Evolutionary conservation across 2,797 vertebrate species (phyloP), one percentile per base, ranked within the genome.

Genomic region (Streptopelia turtur): DNA sequence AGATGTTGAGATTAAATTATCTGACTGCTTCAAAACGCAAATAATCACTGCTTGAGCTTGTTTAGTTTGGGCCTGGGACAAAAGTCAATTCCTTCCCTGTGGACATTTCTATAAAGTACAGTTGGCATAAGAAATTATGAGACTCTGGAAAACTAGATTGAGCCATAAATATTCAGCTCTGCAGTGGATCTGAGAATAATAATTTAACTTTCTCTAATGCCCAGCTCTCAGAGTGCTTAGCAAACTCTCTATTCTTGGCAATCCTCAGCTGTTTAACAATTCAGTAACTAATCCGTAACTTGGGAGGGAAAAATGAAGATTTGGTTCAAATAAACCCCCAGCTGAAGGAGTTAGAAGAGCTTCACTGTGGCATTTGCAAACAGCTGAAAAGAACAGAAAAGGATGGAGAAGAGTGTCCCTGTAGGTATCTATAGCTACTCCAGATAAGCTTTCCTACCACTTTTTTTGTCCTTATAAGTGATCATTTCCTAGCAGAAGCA

Each of bases 41-140:
- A 96, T 95, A 95, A 95, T 96, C 94, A 76, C 82, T 94, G 89
- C 89, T 94, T 90, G 84, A 95, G 76, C 91, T 92, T 95, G 92
- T 95, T 95, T 92, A 65, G 72, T 96, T 95, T 92, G 72, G 84
- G 79, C 28, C 55, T 1, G 4, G 66, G 72, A 94, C 87, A 83
- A 92, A 96, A 96, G 95, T 94, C 92, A 90, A 95, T 96, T 95
- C 76, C 55, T 92, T 93, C 92, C 91, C 92, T 24, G 65, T 70
- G 92, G 92, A 63, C 85, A 90, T 96, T 96, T 83, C 87, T 92
- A 63, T 91, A 88, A 94, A 95, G 69, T 91, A 91, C 63, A 83
- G 82, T 86, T 91, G 92, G 81, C 92, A 89, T 83, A 90, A 93
- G 94, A 89, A 93, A 95, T 61, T 72, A 95, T 81, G 87, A 95